Evolutionary conservation across 2,797 vertebrate genomes (phyloP), one percentile per base, ranked within the genome.

Genomic region (Amniataba percoides): DNA sequence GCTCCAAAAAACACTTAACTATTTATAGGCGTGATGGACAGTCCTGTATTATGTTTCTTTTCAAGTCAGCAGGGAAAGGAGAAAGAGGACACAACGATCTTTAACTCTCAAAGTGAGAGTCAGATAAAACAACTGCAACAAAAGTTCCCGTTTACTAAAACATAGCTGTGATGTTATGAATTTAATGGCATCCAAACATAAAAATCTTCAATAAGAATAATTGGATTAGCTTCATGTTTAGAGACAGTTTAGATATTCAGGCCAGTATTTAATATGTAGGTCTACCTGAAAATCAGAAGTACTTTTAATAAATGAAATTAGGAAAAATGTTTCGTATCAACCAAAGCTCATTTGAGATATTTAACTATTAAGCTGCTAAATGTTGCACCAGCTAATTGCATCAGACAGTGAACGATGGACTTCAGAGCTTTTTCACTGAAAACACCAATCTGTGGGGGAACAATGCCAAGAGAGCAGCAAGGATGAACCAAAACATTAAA

Each of bases 11-110:
- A 7, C 15, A 52, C 71, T 51, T 49, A 0, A 63, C 46, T 60
- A 73, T 77, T 74, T 65, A 39, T 48, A 66, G 36, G 13, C 5
- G 3, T 62, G 43, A 65, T 45, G 58, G 18, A 52, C 42, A 49
- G 49, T 10, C 49, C 18, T 42, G 43, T 64, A 40, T 57, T 40
- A 56, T 21, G 18, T 25, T 34, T 58, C 60, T 43, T 25, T 34
- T 55, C 9, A 55, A 74, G 65, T 1, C 55, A 66, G 61, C 56
- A 66, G 60, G 31, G 27, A 39, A 36, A n/a, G 27, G 6, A 15
- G 21, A 36, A 39, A 71, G 34, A 43, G 36, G 42, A 69, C n/a
- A 9, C 0, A 13, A 21, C 46, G 1, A 19, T 64, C 36, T 70
- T 23, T 15, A 13, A 18, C 36, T 39, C 5, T 46, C 18, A 42